Base-by-base conservation (phyloP, 2,888 invertebrate species). In the Sarcophaga caerulescens region DNA sequence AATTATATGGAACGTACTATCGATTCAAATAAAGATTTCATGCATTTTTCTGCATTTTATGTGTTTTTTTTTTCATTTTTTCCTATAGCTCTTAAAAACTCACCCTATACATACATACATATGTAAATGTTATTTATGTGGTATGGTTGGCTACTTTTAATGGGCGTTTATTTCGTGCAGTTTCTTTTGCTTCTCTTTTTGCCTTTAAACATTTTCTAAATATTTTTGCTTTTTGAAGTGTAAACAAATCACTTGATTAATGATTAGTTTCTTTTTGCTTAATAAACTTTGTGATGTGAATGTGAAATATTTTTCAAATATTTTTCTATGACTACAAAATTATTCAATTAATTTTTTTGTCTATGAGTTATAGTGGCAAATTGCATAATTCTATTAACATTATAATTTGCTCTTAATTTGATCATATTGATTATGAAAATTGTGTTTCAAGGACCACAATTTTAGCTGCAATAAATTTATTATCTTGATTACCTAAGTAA, bases 201-300 rank as follows among this genome's bases (percentile, higher is more conserved):
- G 17, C 25, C 52, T 63, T 19, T 11, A 62, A 19, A 62, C 35
- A 35, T n/a, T 57, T 57, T 10, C 19, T 17, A n/a, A 10, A 4
- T 63, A 69, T 69, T 35, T 76, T 76, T 52, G 23, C 21, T 47
- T 45, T 77, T 74, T 77, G 69, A 62, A 85, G 71, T 69, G 71
- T 75, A 81, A 85, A 81, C 63, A 85, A 81, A 81, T 68, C 44
- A 74, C 77, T 74, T 69, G 73, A 74, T 85, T 78, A 74, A 78
- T 85, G 45, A 35, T 57, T 60, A 44, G 60, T 65, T 19, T 47
- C 14, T 4, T 57, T 4, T 1, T 57, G 14, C 2, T 57, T 57
- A 52, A 52, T n/a, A n/a, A n/a, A n/a, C n/a, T n/a, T n/a, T n/a
- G 0, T 25, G 25, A 52, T 57, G 14, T n/a, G n/a, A 57, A 57